Base-by-base conservation (phyloP, 2,888 invertebrate genomes). In the Parasteatoda lunata region DNA sequence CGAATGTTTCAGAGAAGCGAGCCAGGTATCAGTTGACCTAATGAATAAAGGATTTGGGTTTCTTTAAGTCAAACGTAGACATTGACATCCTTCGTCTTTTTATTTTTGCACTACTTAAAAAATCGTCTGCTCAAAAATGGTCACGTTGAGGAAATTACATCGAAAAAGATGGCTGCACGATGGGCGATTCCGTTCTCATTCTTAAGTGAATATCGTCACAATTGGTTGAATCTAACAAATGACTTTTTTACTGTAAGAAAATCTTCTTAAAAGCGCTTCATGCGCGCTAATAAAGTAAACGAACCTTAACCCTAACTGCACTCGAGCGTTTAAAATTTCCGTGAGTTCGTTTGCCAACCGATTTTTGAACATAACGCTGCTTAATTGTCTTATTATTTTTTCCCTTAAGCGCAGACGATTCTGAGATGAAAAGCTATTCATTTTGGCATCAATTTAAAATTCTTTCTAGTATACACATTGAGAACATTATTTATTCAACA, bases 291-390 rank as follows among this genome's bases (percentile, higher is more conserved):
- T 78, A 78, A 77, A 73, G 69, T 76, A 80, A 75, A 71, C 66
- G 70, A 75, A 59, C 85, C 71, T 85, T 85, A 80, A 85, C 85
- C 85, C 80, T 85, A 80, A 85, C 80, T 75, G 75, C 85, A 85
- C 45, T 68, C 70, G 80, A 85, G 79, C 85, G 85, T 85, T 45
- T 66, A 59, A 69, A 85, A 64, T 54, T 69, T 79, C 70, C 79
- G 70, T 85, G 76, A 80, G 75, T 75, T 59, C 47, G 65, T n/a
- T 66, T 68, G 75, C 47, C 59, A 54, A 69, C 68, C n/a, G 73
- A n/a, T 66, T 47, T 30, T 6, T 5, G 48, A 47, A 48, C 64
- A 49, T 15, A 47, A 52, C 52, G 51, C 59, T 77, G 51, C 71
- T 72, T 80, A 73, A 78, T 83, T 69, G 75, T 72, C 15, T 69